These are phyloP conservation scores for Ammospiza maritima DNA, from an alignment of 2,797 vertebrate genomes.

Conservation along the genomic window DNA sequence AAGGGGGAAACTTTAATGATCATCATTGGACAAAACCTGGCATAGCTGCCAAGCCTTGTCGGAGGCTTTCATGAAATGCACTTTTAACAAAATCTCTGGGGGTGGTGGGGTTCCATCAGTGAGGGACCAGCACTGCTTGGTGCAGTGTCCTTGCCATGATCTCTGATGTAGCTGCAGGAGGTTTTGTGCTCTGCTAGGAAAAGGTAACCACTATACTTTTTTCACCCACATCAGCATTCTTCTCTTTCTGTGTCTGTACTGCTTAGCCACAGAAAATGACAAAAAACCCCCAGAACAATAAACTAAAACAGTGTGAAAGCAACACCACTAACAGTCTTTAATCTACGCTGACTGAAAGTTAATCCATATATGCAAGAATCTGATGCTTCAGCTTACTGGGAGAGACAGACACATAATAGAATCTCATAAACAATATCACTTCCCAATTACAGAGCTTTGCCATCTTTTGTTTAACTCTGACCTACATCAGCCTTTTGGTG, in stretches of 20 bases:
- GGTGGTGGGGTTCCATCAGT: not conserved
- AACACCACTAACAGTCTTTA: slow-evolving; percentile 83
- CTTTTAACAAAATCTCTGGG: not conserved
- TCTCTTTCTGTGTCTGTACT: slow-evolving; percentile 73
- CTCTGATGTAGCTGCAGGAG: not conserved
- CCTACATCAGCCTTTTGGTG: slow-evolving; percentile 72
- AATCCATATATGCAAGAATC: slow-evolving; percentile 88
- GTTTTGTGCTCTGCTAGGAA: not conserved
- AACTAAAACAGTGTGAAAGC: slow-evolving; percentile 74
- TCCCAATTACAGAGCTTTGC: slow-evolving; percentile 81
- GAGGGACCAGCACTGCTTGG: not conserved
- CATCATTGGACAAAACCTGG: not conserved
- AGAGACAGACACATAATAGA: slow-evolving; percentile 87
- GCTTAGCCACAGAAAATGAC: slow-evolving; percentile 85
- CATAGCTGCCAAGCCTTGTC: not conserved
- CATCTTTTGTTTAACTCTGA: slow-evolving; percentile 82
- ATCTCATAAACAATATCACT: slow-evolving; percentile 77
- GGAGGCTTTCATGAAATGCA: not conserved
- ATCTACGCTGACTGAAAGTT: slow-evolving; percentile 83
- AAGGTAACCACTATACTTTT: not conserved
- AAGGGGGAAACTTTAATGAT: not conserved
- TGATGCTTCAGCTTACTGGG: slow-evolving; percentile 83
- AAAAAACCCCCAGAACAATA: not conserved
- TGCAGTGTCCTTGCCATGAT: not conserved
- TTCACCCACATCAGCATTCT: slow-evolving; percentile 80